These are phyloP conservation scores for Brenthis hecate DNA, from an alignment of 2,888 invertebrate genomes.

Conservation along the genomic window DNA sequence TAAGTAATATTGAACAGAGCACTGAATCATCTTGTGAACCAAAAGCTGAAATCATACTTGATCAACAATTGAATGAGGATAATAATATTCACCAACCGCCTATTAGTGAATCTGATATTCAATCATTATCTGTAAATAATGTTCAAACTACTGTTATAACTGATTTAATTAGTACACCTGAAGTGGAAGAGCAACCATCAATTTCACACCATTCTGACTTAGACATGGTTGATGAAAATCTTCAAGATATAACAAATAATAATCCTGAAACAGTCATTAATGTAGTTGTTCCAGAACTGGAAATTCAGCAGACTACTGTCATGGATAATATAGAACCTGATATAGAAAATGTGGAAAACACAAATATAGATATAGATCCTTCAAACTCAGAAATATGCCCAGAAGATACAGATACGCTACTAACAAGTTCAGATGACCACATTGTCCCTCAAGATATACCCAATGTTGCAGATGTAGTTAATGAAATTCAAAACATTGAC, in stretches of 20 bases:
- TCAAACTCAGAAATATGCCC: conserved; percentile 25
- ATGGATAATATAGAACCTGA: conserved; percentile 7
- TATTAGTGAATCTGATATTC: conserved; percentile 16
- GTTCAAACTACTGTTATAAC: conserved; percentile 20
- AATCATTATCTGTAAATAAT: conserved; percentile 22
- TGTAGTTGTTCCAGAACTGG: conserved; percentile 20
- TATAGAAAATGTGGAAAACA: conserved; percentile 8
- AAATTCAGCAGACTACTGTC: conserved; percentile 1
- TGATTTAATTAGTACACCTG: conserved; percentile 17
- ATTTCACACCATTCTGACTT: not conserved
- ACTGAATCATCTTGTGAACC: conserved; percentile 17
- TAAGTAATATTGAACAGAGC: conserved; percentile 23
- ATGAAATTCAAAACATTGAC: conserved; percentile 5
- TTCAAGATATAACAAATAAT: not conserved
- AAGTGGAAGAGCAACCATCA: conserved; percentile 11
- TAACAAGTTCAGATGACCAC: conserved; percentile 14
- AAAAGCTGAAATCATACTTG: conserved; percentile 17
- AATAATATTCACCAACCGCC: conserved; percentile 23
- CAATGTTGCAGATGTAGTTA: conserved; percentile 5
- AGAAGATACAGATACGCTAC: not conserved
- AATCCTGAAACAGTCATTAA: conserved; percentile 8
- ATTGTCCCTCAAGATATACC: conserved; percentile 13
- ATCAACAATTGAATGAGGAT: conserved; percentile 21
- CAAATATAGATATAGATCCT: conserved; percentile 21
- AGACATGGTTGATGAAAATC: conserved; percentile 1